Conservation (phyloP, 2,113 vertebrate genomes). For the Poeciliopsis prolifica region DNA sequence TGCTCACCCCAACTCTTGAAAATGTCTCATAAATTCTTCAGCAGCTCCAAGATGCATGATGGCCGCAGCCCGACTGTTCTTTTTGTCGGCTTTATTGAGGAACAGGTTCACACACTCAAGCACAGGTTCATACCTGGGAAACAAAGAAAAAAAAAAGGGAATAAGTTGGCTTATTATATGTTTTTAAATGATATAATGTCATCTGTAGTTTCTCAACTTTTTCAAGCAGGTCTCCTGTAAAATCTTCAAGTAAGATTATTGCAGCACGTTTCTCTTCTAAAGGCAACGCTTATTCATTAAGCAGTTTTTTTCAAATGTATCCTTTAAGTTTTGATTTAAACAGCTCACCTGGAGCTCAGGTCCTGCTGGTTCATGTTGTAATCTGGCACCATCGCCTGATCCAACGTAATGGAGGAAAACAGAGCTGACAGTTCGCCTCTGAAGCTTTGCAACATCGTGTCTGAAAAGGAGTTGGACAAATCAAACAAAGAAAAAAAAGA, state of each 20-base stretch:
- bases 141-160: neutral
- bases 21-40: slow-evolving; percentile 76
- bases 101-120: slow-evolving; percentile 75
- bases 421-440: slow-evolving; percentile 57
- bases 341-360: slow-evolving; percentile 50
- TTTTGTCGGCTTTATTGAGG: slow-evolving; percentile 75
- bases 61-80: slow-evolving; percentile 75
- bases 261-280: too few relatives aligned
- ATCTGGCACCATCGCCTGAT: neutral
- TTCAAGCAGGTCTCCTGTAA: neutral
- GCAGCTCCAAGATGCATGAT: slow-evolving; percentile 84
- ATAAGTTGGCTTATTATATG: neutral
- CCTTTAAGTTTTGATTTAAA: neutral
- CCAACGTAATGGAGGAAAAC: slow-evolving; percentile 51
- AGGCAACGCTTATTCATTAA: too few relatives aligned
- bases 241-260: neutral
- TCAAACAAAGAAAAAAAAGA: neutral
- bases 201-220: too few relatives aligned
- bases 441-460: slow-evolving; percentile 53
- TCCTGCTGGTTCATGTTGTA: neutral
- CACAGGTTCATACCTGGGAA: slow-evolving; percentile 78
- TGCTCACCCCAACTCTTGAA: slow-evolving; percentile 67
- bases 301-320: neutral
- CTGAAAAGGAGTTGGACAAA: slow-evolving; percentile 33
- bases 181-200: neutral